Base-by-base conservation (phyloP, 2,888 invertebrate genomes). In the Axea sp. region DNA sequence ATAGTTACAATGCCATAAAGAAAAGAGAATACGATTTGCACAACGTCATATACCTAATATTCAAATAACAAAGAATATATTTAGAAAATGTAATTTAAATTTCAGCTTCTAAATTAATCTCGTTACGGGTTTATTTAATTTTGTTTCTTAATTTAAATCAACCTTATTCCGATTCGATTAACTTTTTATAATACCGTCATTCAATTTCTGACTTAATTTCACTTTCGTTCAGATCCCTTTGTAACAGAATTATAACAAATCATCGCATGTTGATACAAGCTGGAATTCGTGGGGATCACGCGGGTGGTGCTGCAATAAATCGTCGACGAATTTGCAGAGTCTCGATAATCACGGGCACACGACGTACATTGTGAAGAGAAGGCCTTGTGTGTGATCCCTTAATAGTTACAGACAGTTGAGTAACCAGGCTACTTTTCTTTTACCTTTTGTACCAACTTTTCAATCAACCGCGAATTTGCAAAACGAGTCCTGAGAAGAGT, bases 381-480 rank as follows among this genome's bases (percentile, higher is more conserved):
- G 30, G 17, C 55, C 53, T 76, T 80, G 80, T 82, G 30, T 59
- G 33, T 17, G 57, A 49, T 55, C 67, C 49, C 17, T 41, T 41
- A 57, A 67, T 57, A 67, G 49, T 57, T 49, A 49, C 57, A 39
- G 47, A 49, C 57, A 28, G 31, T 35, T 17, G 31, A 45, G 53
- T 22, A 73, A 71, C 19, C 39, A 17, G 35, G 45, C 47, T 37
- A 30, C 24, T 37, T 24, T 49, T 67, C 47, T 37, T 57, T 12
- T 71, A 57, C 68, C 69, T 77, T 71, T 71, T 75, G 45, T 30
- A 26, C 57, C 43, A 76, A 76, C 80, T 82, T 84, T 84, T 85
- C 82, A 84, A 83, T 84, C 82, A 83, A 76, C 81, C 76, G 79
- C 79, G 75, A 83, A 84, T 84, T 83, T 83, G 78, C 81, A 77